Conservation (phyloP, 2,113 vertebrate species). For the Athene noctua region DNA sequence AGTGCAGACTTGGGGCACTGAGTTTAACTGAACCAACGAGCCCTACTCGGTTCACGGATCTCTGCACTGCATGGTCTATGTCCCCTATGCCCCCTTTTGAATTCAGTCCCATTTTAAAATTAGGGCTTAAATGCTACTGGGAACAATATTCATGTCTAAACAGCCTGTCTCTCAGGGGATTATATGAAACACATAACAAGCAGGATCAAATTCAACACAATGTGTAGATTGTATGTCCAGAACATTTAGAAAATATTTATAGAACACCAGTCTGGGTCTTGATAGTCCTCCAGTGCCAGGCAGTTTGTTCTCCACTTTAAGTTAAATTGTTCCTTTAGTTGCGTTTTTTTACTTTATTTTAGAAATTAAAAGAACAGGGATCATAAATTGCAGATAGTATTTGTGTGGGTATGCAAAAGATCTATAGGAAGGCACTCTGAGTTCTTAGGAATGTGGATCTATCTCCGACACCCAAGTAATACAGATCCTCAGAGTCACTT, state of each 20-base stretch:
- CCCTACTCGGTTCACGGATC: background rate
- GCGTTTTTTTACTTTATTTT: background rate
- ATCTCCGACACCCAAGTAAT: background rate
- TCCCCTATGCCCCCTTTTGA: background rate
- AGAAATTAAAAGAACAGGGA: background rate
- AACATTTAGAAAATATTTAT: background rate
- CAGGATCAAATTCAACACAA: background rate
- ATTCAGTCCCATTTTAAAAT: background rate
- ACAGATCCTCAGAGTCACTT: background rate
- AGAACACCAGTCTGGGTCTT: background rate
- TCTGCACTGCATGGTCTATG: background rate
- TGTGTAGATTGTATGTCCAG: background rate
- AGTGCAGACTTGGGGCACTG: background rate
- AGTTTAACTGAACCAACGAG: background rate
- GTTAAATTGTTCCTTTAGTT: background rate
- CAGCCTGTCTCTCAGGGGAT: background rate
- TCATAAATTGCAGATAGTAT: rapidly evolving
- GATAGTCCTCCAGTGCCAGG: background rate
- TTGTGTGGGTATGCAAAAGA: background rate
- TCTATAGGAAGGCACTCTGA: background rate
- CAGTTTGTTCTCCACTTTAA: background rate
- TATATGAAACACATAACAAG: background rate
- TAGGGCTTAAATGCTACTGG: background rate
- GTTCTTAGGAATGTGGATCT: background rate
- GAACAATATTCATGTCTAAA: background rate